Evolutionary conservation across 2,113 vertebrate genomes (phyloP).

Genomic region (Callospermophilus lateralis): DNA sequence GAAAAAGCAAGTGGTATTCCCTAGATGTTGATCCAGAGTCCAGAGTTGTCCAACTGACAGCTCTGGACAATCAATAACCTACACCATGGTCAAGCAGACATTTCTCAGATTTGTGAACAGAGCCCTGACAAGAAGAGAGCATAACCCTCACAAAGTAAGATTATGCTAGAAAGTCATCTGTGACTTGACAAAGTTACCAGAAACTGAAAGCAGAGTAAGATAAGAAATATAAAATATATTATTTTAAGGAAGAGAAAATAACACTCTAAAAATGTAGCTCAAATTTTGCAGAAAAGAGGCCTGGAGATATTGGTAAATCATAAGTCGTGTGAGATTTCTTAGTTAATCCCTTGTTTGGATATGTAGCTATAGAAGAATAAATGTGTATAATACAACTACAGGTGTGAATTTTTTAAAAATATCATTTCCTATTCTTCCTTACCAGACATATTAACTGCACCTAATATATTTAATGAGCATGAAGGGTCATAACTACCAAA

Average conservation of each 20-base stretch:
- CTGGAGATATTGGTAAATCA: not conserved
- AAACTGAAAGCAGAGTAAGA: not conserved
- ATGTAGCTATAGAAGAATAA: not conserved
- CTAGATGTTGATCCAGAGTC: not conserved
- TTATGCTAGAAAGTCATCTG: not conserved
- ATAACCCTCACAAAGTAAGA: not conserved
- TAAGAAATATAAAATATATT: not conserved
- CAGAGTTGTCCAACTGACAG: not conserved
- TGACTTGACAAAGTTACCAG: not conserved
- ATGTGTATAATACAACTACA: not conserved
- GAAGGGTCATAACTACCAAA: not conserved
- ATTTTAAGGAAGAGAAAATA: not conserved
- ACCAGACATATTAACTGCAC: not conserved
- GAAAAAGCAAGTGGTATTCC: not conserved
- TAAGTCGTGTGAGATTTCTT: not conserved
- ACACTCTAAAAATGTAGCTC: not conserved
- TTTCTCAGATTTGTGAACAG: not conserved
- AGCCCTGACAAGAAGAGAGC: not conserved
- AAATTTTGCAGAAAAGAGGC: not conserved
- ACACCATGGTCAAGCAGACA: not conserved
- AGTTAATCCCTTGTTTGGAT: not conserved
- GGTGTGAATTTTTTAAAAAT: not conserved
- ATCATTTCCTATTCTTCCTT: not conserved
- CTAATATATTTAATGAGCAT: not conserved
- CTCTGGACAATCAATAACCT: not conserved